Conservation (phyloP, 2,113 vertebrate species). For the Grantiella picta region DNA sequence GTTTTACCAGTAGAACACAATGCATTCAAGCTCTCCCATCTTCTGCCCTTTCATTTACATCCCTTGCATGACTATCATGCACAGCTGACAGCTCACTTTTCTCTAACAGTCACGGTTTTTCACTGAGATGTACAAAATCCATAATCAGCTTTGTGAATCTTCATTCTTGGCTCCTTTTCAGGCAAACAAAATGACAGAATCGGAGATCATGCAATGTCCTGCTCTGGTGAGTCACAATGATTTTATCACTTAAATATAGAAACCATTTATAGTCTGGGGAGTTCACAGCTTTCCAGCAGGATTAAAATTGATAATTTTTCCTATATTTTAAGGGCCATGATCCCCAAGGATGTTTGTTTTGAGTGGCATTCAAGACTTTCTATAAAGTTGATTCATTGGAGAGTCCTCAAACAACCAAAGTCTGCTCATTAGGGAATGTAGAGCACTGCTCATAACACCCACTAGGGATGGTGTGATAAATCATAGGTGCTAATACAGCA, state of each 20-base stretch:
- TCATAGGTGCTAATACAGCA: neutral
- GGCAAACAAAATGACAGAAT: neutral
- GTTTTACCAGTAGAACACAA: neutral
- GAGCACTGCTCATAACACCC: neutral
- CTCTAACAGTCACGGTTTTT: neutral
- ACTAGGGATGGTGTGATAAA: neutral
- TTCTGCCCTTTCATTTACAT: neutral
- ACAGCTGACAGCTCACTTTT: neutral
- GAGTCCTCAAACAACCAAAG: neutral
- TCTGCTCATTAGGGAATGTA: fast-evolving
- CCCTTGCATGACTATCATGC: neutral
- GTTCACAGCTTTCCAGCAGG: neutral
- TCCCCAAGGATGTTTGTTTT: neutral
- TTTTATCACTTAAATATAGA: conserved; percentile 6
- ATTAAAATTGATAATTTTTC: neutral
- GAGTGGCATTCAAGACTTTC: neutral
- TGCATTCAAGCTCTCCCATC: neutral
- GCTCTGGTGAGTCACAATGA: neutral
- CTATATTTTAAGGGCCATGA: neutral
- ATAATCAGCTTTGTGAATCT: neutral
- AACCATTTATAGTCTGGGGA: neutral
- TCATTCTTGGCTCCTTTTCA: conserved; percentile 3
- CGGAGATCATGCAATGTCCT: neutral
- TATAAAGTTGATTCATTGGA: neutral
- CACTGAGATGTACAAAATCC: neutral